These are phyloP conservation scores for Drosophila auraria DNA, from an alignment of 1,140 invertebrate species.

Conservation along the genomic window DNA sequence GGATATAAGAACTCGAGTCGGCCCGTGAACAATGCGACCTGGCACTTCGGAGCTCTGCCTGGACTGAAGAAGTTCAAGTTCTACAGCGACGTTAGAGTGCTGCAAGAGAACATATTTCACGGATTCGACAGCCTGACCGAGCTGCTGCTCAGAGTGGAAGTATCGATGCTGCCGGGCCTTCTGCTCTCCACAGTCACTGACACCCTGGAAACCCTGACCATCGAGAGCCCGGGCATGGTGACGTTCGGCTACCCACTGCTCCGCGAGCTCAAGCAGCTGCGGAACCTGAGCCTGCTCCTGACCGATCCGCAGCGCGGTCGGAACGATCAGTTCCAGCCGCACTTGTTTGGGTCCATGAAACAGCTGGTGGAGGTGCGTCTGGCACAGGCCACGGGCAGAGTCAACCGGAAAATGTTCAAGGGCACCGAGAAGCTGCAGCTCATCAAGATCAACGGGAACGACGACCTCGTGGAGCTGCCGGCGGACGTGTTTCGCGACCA, in stretches of 20 bases:
- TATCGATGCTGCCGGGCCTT: conserved; percentile 28
- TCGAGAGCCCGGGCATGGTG: conserved; percentile 57
- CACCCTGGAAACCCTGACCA: conserved; percentile 51
- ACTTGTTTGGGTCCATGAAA: conserved; percentile 58
- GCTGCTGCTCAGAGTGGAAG: conserved; percentile 45
- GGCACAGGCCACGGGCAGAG: conserved; percentile 43
- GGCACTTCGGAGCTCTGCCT: conserved; percentile 56
- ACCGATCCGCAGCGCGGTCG: not conserved
- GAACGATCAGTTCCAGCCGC: conserved; percentile 17
- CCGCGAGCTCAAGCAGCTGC: conserved; percentile 48
- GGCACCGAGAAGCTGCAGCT: conserved; percentile 86
- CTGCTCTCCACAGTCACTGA: conserved; percentile 47
- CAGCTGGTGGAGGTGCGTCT: conserved; percentile 86
- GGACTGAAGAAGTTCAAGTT: conserved; percentile 56
- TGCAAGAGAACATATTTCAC: conserved; percentile 55
- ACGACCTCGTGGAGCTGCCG: conserved; percentile 85
- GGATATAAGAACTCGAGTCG: not conserved
- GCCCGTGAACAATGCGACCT: conserved; percentile 23
- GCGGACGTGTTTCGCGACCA: conserved; percentile 87
- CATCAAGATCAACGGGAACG: conserved; percentile 87
- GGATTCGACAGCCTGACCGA: conserved; percentile 56
- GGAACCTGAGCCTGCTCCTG: conserved; percentile 56
- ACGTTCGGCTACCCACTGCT: conserved; percentile 43
- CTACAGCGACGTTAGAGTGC: conserved; percentile 36
- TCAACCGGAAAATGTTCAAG: conserved; percentile 87